Percentiles rank a stretch among this genome's conserved stretches.
phyloP scores from a whole-genome alignment of 2,113 vertebrate genomes.

The Procavia capensis region DNA sequence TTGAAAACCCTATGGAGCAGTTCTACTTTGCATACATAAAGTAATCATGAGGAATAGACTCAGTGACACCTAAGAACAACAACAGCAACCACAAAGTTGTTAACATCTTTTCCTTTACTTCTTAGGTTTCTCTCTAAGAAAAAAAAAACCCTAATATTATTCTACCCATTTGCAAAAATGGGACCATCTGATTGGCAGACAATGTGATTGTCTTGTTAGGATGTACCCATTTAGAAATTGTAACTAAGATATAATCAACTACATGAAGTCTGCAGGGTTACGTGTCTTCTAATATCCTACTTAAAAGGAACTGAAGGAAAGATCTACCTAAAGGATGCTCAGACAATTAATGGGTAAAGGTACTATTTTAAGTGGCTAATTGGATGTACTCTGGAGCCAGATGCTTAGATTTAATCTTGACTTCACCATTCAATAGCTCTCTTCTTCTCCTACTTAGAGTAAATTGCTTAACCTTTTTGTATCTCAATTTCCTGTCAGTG shows the following conservation, averaged over 20 bases:
- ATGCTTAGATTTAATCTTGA: too few relatives aligned
- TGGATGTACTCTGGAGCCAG: background rate
- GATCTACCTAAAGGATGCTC: background rate
- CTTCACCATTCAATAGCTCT: background rate
- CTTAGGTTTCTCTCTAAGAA: conserved; percentile 2
- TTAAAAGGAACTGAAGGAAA: conserved; percentile 1
- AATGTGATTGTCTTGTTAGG: background rate
- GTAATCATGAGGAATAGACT: background rate
- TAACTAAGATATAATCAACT: background rate
- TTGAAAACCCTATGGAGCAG: background rate
- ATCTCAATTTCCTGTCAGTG: conserved; percentile 18
- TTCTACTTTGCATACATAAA: too few relatives aligned
- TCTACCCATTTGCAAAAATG: background rate
- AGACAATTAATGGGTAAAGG: background rate
- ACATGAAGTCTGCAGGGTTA: background rate
- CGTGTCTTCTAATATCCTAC: background rate
- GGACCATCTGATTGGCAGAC: background rate
- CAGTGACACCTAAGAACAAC: background rate
- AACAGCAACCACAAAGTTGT: background rate
- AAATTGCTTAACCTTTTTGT: background rate
- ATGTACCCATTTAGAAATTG: background rate
- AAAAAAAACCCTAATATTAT: background rate
- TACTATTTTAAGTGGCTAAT: background rate
- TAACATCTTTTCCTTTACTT: background rate
- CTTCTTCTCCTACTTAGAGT: background rate